phyloP scores from a whole-genome alignment of 2,888 invertebrate species.

The Pristionchus entomophagus region DNA sequence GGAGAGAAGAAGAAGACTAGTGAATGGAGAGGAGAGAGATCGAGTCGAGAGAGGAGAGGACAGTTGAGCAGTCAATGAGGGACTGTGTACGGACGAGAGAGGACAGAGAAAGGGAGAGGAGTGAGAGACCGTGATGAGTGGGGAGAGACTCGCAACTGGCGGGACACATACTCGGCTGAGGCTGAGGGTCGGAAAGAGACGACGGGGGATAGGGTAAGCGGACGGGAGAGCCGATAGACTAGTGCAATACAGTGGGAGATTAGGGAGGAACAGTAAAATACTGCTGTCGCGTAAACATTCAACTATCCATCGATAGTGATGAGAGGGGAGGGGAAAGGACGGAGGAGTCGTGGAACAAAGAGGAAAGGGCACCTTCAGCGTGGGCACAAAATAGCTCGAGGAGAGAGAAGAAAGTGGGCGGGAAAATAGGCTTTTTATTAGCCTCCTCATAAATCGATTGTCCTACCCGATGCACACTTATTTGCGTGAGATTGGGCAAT shows the following conservation, averaged over 20 bases:
- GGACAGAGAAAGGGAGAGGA: background rate
- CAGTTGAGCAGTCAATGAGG: background rate
- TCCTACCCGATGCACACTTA: background rate
- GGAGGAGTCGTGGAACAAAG: background rate
- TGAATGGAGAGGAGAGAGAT: slow-evolving; percentile 24
- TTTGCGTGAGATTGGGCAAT: slow-evolving; percentile 21
- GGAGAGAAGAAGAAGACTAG: slow-evolving; percentile 32
- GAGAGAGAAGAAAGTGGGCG: background rate
- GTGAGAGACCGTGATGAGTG: background rate
- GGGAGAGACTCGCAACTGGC: slow-evolving; percentile 2
- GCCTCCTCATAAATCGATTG: background rate
- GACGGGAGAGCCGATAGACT: background rate
- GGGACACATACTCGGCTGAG: background rate
- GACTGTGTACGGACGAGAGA: background rate
- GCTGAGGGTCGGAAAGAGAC: slow-evolving; percentile 22
- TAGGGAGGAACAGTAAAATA: background rate
- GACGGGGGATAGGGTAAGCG: slow-evolving; percentile 8
- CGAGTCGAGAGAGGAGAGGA: slow-evolving; percentile 14
- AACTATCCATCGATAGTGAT: background rate
- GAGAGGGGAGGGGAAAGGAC: background rate
- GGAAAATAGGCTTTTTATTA: background rate
- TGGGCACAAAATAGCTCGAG: background rate
- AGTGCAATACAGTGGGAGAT: slow-evolving; percentile 15
- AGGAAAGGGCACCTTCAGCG: background rate
- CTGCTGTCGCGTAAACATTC: background rate